Evolutionary conservation across 2,888 invertebrate genomes (phyloP).

Genomic region (Zonitis immaculata): DNA sequence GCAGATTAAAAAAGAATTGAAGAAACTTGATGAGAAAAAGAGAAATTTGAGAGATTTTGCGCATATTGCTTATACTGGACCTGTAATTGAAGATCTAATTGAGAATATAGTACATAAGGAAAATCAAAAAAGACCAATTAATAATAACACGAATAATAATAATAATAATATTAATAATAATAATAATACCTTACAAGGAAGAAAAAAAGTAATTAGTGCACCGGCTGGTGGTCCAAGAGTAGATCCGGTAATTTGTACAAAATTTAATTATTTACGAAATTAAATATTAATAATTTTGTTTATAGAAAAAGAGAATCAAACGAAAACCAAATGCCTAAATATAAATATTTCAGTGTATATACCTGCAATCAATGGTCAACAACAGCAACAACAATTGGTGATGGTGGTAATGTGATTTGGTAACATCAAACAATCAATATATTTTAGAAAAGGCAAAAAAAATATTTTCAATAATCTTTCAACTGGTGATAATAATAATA

Average conservation of each 20-base stretch:
- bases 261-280: constrained; percentile 39
- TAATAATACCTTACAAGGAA: too few species aligned
- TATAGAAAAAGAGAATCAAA: constrained; percentile 42
- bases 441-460: constrained; percentile 41
- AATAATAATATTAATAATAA: not conserved
- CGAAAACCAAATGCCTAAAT: constrained; percentile 32
- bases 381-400: constrained; percentile 2
- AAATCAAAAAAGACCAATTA: constrained; percentile 2
- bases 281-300: constrained; percentile 39
- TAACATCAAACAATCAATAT: constrained; percentile 57
- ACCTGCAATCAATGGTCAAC: constrained; percentile 31
- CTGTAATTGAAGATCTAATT: constrained; percentile 64
- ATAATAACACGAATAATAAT: not conserved
- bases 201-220: not conserved
- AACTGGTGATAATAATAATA: constrained; percentile 28
- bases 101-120: constrained; percentile 59
- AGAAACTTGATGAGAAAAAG: constrained; percentile 10
- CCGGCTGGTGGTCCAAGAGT: constrained; percentile 22
- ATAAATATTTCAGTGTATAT: constrained; percentile 30
- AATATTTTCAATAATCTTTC: constrained; percentile 34
- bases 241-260: constrained; percentile 35
- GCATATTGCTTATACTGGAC: constrained; percentile 48
- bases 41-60: constrained; percentile 14
- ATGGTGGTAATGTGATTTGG: constrained; percentile 40
- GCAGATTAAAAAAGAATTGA: not conserved